These are phyloP conservation scores for Dromius quadrimaculatus DNA, from an alignment of 2,888 invertebrate species.

Conservation along the genomic window DNA sequence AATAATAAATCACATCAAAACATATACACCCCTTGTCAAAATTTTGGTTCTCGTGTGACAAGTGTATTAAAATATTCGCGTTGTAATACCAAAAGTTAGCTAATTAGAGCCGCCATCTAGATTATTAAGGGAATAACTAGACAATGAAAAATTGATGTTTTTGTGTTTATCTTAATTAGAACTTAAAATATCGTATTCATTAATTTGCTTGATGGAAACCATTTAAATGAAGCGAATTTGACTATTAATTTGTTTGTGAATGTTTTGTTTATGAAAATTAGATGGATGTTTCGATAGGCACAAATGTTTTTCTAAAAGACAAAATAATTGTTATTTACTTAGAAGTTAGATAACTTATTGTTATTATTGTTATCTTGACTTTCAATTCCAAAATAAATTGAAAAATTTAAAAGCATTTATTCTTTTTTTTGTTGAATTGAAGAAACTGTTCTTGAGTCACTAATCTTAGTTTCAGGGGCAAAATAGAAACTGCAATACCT, in stretches of 20 bases:
- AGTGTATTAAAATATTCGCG: constrained; percentile 46
- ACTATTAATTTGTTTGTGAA: not conserved
- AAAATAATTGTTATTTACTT: too few species aligned
- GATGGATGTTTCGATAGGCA: not conserved
- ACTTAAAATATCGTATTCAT: constrained; percentile 47
- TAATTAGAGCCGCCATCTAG: constrained; percentile 44
- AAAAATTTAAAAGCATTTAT: too few species aligned
- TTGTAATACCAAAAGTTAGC: constrained; percentile 44
- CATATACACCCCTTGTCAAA: constrained; percentile 1
- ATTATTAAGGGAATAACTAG: constrained; percentile 48
- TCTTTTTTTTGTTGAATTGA: too few species aligned
- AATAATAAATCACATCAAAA: constrained; percentile 44
- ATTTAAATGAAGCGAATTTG: constrained; percentile 27
- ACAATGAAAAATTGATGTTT: constrained; percentile 53
- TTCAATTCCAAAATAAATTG: too few species aligned
- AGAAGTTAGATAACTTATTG: too few species aligned
- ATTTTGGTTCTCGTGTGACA: constrained; percentile 32
- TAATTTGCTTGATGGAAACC: constrained; percentile 36
- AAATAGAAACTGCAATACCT: too few species aligned
- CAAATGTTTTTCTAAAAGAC: not conserved
- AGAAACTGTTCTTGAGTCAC: too few species aligned
- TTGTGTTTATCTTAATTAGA: constrained; percentile 51
- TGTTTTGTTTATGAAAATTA: not conserved
- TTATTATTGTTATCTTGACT: too few species aligned
- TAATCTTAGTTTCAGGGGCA: too few species aligned